phyloP scores from a whole-genome alignment of 2,888 invertebrate species.

The Leptogaster cylindrica region DNA sequence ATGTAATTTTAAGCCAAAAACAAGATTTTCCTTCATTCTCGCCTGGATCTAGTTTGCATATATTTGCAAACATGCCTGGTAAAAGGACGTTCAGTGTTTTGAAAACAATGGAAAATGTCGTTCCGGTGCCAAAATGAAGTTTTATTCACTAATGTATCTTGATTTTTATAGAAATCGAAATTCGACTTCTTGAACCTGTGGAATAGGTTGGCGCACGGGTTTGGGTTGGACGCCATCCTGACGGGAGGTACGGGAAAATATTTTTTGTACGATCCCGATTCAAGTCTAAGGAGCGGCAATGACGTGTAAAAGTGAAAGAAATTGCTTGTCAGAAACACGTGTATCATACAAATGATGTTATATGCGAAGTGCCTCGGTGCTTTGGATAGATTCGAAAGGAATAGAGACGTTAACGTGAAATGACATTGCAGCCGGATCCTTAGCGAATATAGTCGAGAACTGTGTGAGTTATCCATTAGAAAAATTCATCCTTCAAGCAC shows the following conservation, averaged over 20 bases:
- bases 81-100: background rate
- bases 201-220: too few species aligned
- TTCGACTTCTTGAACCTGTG: conserved; percentile 9
- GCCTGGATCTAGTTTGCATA: conserved; percentile 21
- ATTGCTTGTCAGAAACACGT: conserved; percentile 40
- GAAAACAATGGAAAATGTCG: background rate
- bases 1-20: conserved; percentile 31
- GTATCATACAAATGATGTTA: conserved; percentile 36
- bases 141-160: conserved; percentile 20
- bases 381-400: background rate
- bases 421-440: conserved; percentile 31
- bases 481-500: conserved; percentile 31
- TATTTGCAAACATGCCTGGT: conserved; percentile 28
- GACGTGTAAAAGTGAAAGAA: conserved; percentile 38
- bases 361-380: conserved; percentile 1
- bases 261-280: background rate
- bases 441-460: too few species aligned
- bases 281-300: conserved; percentile 33
- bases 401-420: conserved; percentile 29
- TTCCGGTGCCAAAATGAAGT: background rate
- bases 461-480: background rate
- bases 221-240: background rate
- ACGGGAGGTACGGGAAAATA: background rate
- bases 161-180: conserved; percentile 36
- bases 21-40: conserved; percentile 23